phyloP scores from a whole-genome alignment of 2,113 vertebrate genomes.

The Euleptes europaea region DNA sequence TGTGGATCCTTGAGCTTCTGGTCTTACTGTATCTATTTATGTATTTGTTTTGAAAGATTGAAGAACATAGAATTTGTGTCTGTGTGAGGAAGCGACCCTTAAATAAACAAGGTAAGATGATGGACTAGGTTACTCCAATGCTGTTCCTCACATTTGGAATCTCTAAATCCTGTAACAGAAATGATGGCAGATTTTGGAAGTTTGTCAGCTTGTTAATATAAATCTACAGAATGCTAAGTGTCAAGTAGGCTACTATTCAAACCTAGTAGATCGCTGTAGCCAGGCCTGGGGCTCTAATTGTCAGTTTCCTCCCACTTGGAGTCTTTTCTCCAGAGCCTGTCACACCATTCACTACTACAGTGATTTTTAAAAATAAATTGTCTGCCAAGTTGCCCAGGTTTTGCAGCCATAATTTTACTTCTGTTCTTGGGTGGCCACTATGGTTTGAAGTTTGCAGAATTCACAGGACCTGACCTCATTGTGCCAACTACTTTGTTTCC shows the following conservation, averaged over 20 bases:
- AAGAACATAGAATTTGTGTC: conserved; percentile 90
- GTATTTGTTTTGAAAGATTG: conserved; percentile 73
- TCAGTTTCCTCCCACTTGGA: not conserved
- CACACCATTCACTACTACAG: not conserved
- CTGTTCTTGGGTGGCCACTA: not conserved
- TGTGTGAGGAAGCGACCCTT: conserved; percentile 95
- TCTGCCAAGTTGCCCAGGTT: not conserved
- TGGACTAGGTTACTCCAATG: not conserved
- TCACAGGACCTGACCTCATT: not conserved
- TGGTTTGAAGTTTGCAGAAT: not conserved
- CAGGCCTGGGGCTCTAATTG: not conserved
- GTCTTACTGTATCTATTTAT: conserved; percentile 2
- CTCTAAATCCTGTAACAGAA: not conserved
- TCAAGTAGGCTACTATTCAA: not conserved
- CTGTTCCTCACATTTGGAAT: not conserved
- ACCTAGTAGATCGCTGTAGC: not conserved
- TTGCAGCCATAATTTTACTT: not conserved
- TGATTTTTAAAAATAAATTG: not conserved
- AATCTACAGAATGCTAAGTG: not conserved
- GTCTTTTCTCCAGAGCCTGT: not conserved
- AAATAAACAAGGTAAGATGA: conserved; percentile 86
- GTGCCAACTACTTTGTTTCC: conserved; percentile 9
- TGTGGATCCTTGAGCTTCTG: not conserved
- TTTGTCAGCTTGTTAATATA: not conserved
- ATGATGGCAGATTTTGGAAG: not conserved